Percentiles rank a stretch among this genome's conserved stretches.
phyloP scores from a whole-genome alignment of 2,113 vertebrate species.

The Spea multiplicata region DNA sequence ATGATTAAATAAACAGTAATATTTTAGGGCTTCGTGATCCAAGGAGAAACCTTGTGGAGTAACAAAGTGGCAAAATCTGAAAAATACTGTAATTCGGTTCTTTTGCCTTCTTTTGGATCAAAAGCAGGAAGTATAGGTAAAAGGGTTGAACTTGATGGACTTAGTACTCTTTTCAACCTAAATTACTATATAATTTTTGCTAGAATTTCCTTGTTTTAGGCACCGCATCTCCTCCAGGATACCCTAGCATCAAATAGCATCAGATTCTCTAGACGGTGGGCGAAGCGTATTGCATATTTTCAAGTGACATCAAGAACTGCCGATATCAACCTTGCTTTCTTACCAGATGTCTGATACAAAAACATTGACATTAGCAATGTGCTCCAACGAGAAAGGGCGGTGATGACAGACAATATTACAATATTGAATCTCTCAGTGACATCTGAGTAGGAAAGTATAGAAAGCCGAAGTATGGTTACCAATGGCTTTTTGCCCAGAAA shows the following conservation, averaged over 20 bases:
- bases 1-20: too few relatives aligned
- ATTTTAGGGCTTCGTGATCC: too few relatives aligned
- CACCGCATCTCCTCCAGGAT: background rate
- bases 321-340: background rate
- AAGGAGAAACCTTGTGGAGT: too few relatives aligned
- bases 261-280: background rate
- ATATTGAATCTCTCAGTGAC: conserved; percentile 39
- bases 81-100: too few relatives aligned
- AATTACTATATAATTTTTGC: too few relatives aligned
- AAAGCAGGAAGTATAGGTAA: too few relatives aligned
- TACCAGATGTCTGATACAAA: conserved; percentile 6
- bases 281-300: background rate
- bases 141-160: too few relatives aligned
- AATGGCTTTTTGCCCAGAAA: conserved; percentile 39
- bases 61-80: too few relatives aligned
- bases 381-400: conserved; percentile 20
- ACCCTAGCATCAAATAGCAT: background rate
- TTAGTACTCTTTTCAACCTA: too few relatives aligned
- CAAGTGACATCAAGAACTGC: background rate
- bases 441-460: conserved; percentile 35
- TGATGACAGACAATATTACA: conserved; percentile 43
- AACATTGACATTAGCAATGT: background rate
- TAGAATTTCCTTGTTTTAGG: too few relatives aligned
- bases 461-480: conserved; percentile 31
- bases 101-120: too few relatives aligned